Base-by-base conservation (phyloP, 2,113 vertebrate species). In the Pituophis catenifer region DNA sequence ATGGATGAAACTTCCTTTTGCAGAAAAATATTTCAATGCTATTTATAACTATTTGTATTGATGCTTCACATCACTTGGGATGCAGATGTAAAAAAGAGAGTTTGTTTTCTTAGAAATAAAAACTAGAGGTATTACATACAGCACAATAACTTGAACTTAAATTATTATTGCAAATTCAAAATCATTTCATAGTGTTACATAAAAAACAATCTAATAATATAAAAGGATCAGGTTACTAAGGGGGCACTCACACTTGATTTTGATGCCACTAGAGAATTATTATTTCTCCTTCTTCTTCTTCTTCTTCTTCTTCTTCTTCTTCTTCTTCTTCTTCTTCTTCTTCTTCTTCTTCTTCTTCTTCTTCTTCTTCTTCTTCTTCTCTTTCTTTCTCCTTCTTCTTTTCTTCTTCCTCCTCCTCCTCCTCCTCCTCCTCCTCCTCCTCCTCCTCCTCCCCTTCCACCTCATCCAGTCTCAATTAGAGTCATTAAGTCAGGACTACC, bases 1-100 rank as follows among this genome's bases (percentile, higher is more conserved):
- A 90, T 90, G 59, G 62, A 75, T 90, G 89, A 75, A 90, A 75
- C 89, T 90, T 90, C 59, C 89, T 90, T 90, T 90, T 90, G 65
- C 75, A 90, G 13, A 90, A 90, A 15, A 19, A 75, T 59, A 24
- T n/a, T 75, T 90, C 24, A 53, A 70, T 33, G 21, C 29, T 90
- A 90, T 75, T 90, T 90, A 90, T 90, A 90, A 53, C 59, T 90
- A 52, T 53, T 75, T 90, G 48, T 53, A 17, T 90, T 90, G 59
- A 90, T 10, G 13, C 9, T 70, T 90, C n/a, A n/a, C 50, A 54
- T 75, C 48, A 53, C 48, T n/a, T 70, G 10, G 17, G n/a, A 48
- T 48, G 23, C 24, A 44, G 19, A 10, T 89, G 54, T 88, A 12
- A 86, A 86, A 23, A 86, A 50, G 33, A 81, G 70, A 44, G 17